Percentiles rank a stretch among this genome's conserved stretches.
phyloP scores from a whole-genome alignment of 2,113 vertebrate genomes.

The Leptosomus discolor region DNA sequence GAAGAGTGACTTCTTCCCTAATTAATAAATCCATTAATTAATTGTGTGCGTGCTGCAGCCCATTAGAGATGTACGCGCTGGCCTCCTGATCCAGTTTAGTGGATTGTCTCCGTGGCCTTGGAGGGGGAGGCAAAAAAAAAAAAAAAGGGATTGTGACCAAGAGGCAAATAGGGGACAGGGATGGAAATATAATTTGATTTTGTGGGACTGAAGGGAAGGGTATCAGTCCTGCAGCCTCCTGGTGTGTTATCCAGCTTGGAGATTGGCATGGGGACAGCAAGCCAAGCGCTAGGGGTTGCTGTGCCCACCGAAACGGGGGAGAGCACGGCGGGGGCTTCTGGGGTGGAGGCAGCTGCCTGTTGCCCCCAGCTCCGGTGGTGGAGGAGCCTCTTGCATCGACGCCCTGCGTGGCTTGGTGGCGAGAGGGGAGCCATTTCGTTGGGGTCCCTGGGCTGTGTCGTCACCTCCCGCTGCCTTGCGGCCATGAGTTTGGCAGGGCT shows the following conservation, averaged over 20 bases:
- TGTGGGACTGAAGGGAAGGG: not conserved
- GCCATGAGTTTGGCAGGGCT: not conserved
- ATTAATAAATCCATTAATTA: conserved; percentile 82
- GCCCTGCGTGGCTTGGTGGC: rapidly evolving
- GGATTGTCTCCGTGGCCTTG: conserved; percentile 27
- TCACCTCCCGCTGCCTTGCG: rapidly evolving
- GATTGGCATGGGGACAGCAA: not conserved
- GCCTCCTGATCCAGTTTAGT: conserved; percentile 61
- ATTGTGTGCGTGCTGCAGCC: conserved; percentile 67
- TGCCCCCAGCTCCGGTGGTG: rapidly evolving
- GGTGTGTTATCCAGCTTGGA: not conserved
- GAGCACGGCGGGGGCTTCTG: rapidly evolving
- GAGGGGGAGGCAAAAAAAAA: rapidly evolving
- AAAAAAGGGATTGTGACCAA: not conserved
- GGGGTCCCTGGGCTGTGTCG: rapidly evolving
- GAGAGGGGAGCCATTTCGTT: rapidly evolving
- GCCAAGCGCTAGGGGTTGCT: not conserved
- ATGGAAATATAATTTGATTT: not conserved
- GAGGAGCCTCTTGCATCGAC: rapidly evolving
- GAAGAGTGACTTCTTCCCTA: conserved; percentile 72
- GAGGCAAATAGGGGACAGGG: not conserved
- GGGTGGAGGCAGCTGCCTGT: not conserved
- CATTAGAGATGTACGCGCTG: conserved; percentile 54
- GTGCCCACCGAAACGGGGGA: not conserved
- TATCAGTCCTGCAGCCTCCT: not conserved